Evolutionary conservation across 2,797 vertebrate genomes (phyloP), one percentile per base, ranked within the genome.

Genomic region (Myotis myotis): DNA sequence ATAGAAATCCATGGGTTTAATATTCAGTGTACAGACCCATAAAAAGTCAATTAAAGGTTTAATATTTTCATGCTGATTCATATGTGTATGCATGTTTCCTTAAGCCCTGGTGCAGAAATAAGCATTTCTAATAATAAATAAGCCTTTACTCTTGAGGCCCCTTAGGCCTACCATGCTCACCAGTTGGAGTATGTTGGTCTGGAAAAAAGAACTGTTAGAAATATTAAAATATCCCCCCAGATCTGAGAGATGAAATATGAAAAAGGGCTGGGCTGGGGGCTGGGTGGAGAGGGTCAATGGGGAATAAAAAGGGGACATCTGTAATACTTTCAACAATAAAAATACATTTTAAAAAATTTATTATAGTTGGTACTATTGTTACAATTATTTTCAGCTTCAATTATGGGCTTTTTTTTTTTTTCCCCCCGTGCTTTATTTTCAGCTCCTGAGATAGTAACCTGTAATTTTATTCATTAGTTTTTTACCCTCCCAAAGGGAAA

Each of bases 41-140:
- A 72, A 88, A 92, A 95, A 93, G 79, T 85, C 94, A 96, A 74
- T 95, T 92, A 95, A 91, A 84, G 66, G 84, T 91, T 95, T 89
- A 91, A 89, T 83, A 87, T 97, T 96, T 96, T 71, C 88, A 55
- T 71, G 79, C 41, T 41, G 25, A 78, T 72, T 38, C 66, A 70
- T 89, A 86, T 47, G 68, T 84, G 30, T 68, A 81, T 47, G 13
- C 49, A 13, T 94, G 75, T 91, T 87, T 88, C 76, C 71, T 95
- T 90, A 81, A 86, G 70, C 55, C 28, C 22, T 91, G 51, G 74
- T 90, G 66, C 91, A 96, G 79, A 96, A 96, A 88, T 84, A 92
- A 94, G 6, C 36, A 66, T 96, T 95, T 95, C 88, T 70, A 94
- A 90, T 75, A 88, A 91, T 87, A 92, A 92, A 88, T 87, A 92